Percentiles rank a stretch among this genome's conserved stretches.
phyloP scores from a whole-genome alignment of 1,140 invertebrate genomes.

The Teleogryllus occipitalis region DNA sequence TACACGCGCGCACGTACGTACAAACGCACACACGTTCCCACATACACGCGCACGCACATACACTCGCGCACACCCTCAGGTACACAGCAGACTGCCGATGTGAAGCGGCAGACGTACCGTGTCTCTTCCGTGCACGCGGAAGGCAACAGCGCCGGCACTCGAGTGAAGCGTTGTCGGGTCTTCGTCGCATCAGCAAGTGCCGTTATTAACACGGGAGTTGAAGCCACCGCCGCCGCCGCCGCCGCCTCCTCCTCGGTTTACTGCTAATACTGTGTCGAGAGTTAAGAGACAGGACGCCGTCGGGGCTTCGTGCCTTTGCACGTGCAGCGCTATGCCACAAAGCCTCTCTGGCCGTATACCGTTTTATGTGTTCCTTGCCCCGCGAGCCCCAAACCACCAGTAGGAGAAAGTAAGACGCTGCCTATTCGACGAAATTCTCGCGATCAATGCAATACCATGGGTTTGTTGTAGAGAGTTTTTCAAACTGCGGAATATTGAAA shows the following conservation, averaged over 20 bases:
- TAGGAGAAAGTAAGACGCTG: neutral
- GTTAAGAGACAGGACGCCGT: neutral
- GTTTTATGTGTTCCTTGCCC: neutral
- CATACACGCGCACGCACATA: too few relatives aligned
- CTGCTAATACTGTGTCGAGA: neutral
- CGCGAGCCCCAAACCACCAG: neutral
- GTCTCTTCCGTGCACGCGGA: too few relatives aligned
- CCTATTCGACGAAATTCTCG: neutral
- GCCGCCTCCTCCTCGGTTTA: neutral
- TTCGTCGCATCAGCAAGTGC: neutral
- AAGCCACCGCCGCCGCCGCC: neutral
- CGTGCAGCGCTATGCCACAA: neutral
- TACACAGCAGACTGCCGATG: too few relatives aligned
- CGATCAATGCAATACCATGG: too few relatives aligned
- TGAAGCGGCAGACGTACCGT: too few relatives aligned
- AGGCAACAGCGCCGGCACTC: neutral
- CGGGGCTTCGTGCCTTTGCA: neutral
- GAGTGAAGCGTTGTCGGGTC: neutral
- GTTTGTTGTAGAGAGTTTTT: too few relatives aligned
- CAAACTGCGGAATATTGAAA: too few relatives aligned
- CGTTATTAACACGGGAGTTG: neutral
- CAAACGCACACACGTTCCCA: too few relatives aligned
- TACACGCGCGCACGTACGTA: too few relatives aligned
- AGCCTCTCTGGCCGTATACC: neutral
- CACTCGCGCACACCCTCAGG: too few relatives aligned